phyloP scores from a whole-genome alignment of 1,140 invertebrate species.

The Drosophila lacertosa region DNA sequence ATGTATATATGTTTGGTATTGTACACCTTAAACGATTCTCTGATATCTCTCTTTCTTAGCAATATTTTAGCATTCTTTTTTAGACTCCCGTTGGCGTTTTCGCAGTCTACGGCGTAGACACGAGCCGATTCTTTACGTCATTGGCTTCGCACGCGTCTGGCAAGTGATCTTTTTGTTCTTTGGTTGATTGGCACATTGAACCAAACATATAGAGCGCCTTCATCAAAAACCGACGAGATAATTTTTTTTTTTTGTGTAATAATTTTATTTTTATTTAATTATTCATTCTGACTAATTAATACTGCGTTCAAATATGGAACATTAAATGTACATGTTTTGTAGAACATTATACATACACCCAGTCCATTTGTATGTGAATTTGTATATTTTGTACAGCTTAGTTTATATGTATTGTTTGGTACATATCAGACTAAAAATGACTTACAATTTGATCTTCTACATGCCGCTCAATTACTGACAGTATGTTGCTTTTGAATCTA shows the following conservation, averaged over 20 bases:
- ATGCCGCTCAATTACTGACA: slow-evolving; percentile 16
- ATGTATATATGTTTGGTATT: no score
- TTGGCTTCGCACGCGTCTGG: slow-evolving; percentile 61
- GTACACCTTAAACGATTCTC: no score
- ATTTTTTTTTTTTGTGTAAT: slow-evolving; percentile 25
- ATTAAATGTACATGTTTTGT: not conserved
- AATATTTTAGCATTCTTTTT: slow-evolving; percentile 34
- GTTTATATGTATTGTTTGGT: not conserved
- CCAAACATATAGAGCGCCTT: slow-evolving; percentile 37
- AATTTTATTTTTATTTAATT: slow-evolving; percentile 14
- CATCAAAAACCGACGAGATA: no score
- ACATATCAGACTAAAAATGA: not conserved
- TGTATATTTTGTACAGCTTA: not conserved
- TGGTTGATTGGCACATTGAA: slow-evolving; percentile 65
- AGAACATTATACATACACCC: not conserved
- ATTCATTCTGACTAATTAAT: slow-evolving; percentile 18
- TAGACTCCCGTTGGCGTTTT: slow-evolving; percentile 11
- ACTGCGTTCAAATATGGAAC: not conserved
- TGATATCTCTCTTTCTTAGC: no score
- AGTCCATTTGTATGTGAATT: not conserved
- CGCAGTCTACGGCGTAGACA: slow-evolving; percentile 42
- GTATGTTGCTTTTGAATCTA: slow-evolving; percentile 19
- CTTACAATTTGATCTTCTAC: slow-evolving; percentile 1
- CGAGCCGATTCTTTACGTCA: slow-evolving; percentile 68
- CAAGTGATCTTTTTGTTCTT: slow-evolving; percentile 68